Evolutionary conservation across 2,797 vertebrate species (phyloP), one percentile per base, ranked within the genome.

Genomic region (Sardinella longiceps): DNA sequence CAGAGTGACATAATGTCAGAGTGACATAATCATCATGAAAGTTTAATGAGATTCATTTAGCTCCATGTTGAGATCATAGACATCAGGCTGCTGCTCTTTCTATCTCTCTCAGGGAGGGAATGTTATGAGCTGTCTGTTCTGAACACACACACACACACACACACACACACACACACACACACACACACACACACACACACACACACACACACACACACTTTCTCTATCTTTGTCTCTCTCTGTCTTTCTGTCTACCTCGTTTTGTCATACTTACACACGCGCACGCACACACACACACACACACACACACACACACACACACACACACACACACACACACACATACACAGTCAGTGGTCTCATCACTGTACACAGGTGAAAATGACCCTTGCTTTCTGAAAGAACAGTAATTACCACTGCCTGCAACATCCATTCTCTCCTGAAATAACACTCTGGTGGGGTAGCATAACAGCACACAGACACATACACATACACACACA

Each of bases 301-400:
- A 37, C 28, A 66, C 25, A 63, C 25, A 63, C 25, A 28, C 23
- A 60, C n/a, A 28, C 58, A 60, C n/a, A n/a, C 58, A 60, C 23
- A 28, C 7, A 28, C 20, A 60, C 60, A 63, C n/a, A 30, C 30
- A 70, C 63, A 33, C 63, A 33, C 63, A 33, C 28, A 70, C 63
- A 74, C 30, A 74, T 15, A 37, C 66, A 74, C 66, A 74, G 30
- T 18, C 33, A 74, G 30, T 70, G 63, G 63, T 37, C 58, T 30
- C 58, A 63, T 28, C 66, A 74, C 66, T 37, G 30, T 74, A 74
- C 66, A 74, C 30, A 74, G 66, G 66, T 74, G 30, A 74, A 74
- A 74, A 74, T 74, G 66, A 74, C 66, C 66, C 66, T 74, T 53
- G 12, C 48, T 81, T 48, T 81, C n/a, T 81, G 28, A 28, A 81